Evolutionary conservation across 2,888 invertebrate genomes (phyloP).

Genomic region (Chirona hameri): DNA sequence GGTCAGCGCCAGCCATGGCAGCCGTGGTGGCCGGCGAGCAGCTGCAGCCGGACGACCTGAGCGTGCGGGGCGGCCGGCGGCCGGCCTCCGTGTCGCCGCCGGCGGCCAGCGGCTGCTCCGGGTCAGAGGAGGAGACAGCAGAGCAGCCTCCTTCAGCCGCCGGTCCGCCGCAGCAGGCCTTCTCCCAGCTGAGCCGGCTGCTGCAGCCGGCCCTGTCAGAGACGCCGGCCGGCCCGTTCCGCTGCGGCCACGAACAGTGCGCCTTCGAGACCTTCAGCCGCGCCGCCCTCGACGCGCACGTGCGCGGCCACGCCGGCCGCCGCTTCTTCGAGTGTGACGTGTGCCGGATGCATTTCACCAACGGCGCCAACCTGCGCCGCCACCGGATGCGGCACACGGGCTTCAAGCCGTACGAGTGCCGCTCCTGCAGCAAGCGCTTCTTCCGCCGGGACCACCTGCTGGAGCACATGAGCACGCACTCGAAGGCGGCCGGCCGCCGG

Average conservation of each 20-base stretch:
- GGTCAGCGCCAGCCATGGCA: neutral
- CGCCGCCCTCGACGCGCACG: constrained; percentile 67
- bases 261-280: constrained; percentile 78
- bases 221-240: neutral
- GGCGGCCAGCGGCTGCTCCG: neutral
- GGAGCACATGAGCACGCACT: constrained; percentile 85
- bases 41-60: constrained; percentile 25
- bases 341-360: constrained; percentile 94
- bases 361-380: constrained; percentile 86
- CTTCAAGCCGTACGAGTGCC: constrained; percentile 77
- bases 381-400: constrained; percentile 28
- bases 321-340: constrained; percentile 93
- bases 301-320: constrained; percentile 50
- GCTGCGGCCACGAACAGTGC: constrained; percentile 58
- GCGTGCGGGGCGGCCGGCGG: neutral
- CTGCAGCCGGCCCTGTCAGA: neutral
- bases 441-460: constrained; percentile 90
- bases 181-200: constrained; percentile 4
- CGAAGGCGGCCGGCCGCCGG: constrained; percentile 35
- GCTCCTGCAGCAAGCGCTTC: constrained; percentile 25
- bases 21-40: neutral
- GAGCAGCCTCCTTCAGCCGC: neutral
- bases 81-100: neutral
- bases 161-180: neutral
- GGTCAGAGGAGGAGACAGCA: neutral